These are phyloP conservation scores for Eurystomus glaucurus DNA, from an alignment of 2,797 vertebrate genomes.

Conservation along the genomic window DNA sequence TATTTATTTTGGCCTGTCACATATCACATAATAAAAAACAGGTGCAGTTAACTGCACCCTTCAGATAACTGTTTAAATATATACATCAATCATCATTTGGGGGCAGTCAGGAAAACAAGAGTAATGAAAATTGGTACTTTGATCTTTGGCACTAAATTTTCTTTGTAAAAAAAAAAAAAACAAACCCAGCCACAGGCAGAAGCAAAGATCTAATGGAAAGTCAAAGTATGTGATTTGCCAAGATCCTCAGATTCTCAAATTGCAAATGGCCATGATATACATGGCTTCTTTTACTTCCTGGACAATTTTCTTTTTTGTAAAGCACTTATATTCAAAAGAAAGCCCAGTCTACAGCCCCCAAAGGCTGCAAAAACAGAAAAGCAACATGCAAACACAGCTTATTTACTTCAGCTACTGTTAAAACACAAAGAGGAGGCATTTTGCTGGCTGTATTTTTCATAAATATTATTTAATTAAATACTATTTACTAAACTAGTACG, in stretches of 20 bases:
- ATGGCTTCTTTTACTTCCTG: not conserved
- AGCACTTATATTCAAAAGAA: not conserved
- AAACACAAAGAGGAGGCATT: not conserved
- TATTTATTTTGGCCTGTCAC: not conserved
- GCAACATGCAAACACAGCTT: not conserved
- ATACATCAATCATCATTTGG: not conserved
- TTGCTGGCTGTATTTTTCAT: not conserved
- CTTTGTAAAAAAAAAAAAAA: not conserved
- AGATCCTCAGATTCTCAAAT: not conserved
- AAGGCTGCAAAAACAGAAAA: not conserved
- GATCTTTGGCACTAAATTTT: not conserved
- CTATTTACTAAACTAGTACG: not conserved
- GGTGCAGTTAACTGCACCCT: not conserved
- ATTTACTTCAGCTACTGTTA: not conserved
- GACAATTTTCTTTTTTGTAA: not conserved
- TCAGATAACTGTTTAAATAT: constrained; percentile 14
- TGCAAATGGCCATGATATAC: not conserved
- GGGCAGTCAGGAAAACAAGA: not conserved
- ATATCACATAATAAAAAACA: not conserved
- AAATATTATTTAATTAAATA: not conserved
- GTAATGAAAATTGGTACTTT: not conserved
- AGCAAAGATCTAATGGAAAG: not conserved
- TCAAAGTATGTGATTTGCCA: not conserved
- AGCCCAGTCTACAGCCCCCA: not conserved
- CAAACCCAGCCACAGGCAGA: not conserved